These are phyloP conservation scores for Prionailurus viverrinus DNA, from an alignment of 2,113 vertebrate species.

Conservation along the genomic window DNA sequence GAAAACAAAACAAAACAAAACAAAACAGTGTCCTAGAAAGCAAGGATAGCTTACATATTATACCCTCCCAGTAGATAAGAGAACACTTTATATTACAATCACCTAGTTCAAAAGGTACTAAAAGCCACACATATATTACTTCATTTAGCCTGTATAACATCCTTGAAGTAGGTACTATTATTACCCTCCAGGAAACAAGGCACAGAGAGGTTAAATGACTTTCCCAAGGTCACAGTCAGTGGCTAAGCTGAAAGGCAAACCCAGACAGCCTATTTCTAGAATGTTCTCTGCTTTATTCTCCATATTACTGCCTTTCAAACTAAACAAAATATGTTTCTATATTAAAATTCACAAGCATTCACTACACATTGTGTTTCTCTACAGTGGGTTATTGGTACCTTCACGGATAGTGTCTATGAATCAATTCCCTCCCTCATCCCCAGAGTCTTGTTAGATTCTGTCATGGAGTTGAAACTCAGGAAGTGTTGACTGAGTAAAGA, in stretches of 20 bases:
- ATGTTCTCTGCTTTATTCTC: background rate
- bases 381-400: background rate
- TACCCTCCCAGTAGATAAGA: background rate
- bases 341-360: background rate
- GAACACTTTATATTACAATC: background rate
- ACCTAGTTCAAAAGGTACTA: background rate
- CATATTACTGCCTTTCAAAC: background rate
- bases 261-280: background rate
- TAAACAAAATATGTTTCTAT: background rate
- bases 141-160: background rate
- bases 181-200: background rate
- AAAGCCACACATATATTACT: background rate
- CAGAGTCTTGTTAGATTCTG: too few species aligned
- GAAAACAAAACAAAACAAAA: background rate
- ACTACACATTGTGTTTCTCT: background rate
- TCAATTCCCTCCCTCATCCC: background rate
- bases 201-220: background rate
- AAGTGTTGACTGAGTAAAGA: background rate
- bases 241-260: background rate
- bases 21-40: background rate
- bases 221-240: background rate
- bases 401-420: too few species aligned
- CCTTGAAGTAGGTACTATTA: background rate
- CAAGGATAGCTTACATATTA: background rate
- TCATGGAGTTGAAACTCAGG: background rate